Base-by-base conservation (phyloP, 1,140 invertebrate species). In the Lordiphosa mommai region DNA sequence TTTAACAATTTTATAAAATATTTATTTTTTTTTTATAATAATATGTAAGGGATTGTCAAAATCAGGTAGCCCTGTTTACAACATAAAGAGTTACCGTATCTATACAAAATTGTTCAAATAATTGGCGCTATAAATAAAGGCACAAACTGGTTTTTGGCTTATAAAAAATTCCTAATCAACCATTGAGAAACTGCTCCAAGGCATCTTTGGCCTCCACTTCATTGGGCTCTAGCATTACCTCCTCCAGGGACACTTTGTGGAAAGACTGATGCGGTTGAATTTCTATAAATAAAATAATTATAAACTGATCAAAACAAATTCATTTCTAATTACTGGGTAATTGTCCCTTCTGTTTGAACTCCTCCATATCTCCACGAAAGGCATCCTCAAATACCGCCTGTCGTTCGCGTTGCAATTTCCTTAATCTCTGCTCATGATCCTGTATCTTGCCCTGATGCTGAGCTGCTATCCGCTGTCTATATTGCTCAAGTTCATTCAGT, bases 311-410 rank as follows among this genome's bases (percentile, higher is more conserved):
- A 17, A 14, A 9, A 23, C 1, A 34, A 2, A 30, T 1, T 7
- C 6, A 0, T 27, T 12, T 16, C 20, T 1, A 89, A 89, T 89
- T 89, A 93, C 93, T 91, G 69, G 91, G 90, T 51, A 93, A 86
- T 12, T 89, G 89, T 43, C 93, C 93, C 37, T 91, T 91, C 50
- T 90, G 89, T 72, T 93, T 93, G 56, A 91, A 94, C 56, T 92
- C 91, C 32, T 92, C 89, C 32, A 94, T 60, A 72, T 94, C 93
- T 57, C 92, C 89, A 67, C 92, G 91, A 84, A 94, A 94, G 8
- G 91, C 92, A 80, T 93, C 91, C 49, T 92, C 91, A 68, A 94
- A 94, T 1, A 92, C 92, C 56, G 92, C 91, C 66, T 93, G 92
- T 46, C 93, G 89, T 69, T 94, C 93, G 56, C 91, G 91, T 36